Evolutionary conservation across 1,140 invertebrate species (phyloP).

Genomic region (Meteorus sp.): DNA sequence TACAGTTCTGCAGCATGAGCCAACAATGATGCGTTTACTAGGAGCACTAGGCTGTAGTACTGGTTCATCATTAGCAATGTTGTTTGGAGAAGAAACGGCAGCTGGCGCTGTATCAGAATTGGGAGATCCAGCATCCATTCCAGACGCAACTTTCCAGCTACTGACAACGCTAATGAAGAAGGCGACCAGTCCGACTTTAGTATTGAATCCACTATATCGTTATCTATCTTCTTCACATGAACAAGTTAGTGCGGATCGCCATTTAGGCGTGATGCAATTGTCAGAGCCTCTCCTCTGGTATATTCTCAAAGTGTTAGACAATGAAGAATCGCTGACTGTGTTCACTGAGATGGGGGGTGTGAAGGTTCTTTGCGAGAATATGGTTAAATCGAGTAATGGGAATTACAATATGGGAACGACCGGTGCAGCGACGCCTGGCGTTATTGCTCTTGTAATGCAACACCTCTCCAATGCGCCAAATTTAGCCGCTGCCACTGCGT

Average conservation of each 20-base stretch:
- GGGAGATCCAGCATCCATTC: constrained; percentile 70
- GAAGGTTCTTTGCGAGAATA: constrained; percentile 63
- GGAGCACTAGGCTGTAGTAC: constrained; percentile 72
- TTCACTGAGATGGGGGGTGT: constrained; percentile 69
- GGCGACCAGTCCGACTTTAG: constrained; percentile 70
- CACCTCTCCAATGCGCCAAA: constrained; percentile 62
- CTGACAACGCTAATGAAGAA: constrained; percentile 72
- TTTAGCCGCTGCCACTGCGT: constrained; percentile 59
- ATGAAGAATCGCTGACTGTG: constrained; percentile 65
- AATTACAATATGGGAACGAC: constrained; percentile 31
- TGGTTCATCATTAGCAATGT: constrained; percentile 67
- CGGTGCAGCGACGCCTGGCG: constrained; percentile 42
- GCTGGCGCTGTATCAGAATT: constrained; percentile 50
- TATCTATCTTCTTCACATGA: constrained; percentile 66
- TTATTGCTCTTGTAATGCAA: constrained; percentile 67
- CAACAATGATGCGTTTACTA: constrained; percentile 81
- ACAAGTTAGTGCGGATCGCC: constrained; percentile 40
- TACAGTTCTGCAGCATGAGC: constrained; percentile 74
- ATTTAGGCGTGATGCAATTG: constrained; percentile 61
- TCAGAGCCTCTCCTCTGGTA: constrained; percentile 79
- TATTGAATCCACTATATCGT: constrained; percentile 74
- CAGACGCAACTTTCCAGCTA: constrained; percentile 83
- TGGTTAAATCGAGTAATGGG: constrained; percentile 61
- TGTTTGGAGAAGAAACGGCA: constrained; percentile 49
- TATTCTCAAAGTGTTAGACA: constrained; percentile 71